Conservation (phyloP, 2,888 invertebrate species). For the Actias luna region DNA sequence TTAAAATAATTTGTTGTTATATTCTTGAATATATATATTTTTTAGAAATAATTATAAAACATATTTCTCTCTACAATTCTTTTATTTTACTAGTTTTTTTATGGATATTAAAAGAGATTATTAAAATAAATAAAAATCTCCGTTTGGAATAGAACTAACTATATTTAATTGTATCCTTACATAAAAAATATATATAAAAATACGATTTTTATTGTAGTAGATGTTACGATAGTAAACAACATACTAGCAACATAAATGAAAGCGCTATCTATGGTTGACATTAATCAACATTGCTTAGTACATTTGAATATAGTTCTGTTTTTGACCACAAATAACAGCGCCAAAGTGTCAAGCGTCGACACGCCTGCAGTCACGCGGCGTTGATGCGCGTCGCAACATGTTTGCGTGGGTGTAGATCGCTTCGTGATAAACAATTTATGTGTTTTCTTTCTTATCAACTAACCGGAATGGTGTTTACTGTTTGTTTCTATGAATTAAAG, state of each 20-base stretch:
- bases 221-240: slow-evolving; percentile 17
- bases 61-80: too few species aligned
- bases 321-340: slow-evolving; percentile 48
- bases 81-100: too few species aligned
- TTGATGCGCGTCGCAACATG: slow-evolving; percentile 77
- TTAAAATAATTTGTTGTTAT: neutral
- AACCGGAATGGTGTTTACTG: slow-evolving; percentile 54
- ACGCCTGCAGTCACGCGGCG: slow-evolving; percentile 80
- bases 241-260: slow-evolving; percentile 14
- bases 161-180: neutral
- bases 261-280: slow-evolving; percentile 58
- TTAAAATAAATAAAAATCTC: neutral
- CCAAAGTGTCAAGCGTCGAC: slow-evolving; percentile 73
- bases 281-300: slow-evolving; percentile 24
- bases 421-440: slow-evolving; percentile 65
- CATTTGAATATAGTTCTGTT: slow-evolving; percentile 36
- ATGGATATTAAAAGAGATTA: too few species aligned
- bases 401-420: slow-evolving; percentile 75
- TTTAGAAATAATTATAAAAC: too few species aligned
- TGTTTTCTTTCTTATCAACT: slow-evolving; percentile 68
- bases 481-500: slow-evolving; percentile 41
- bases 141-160: neutral
- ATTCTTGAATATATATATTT: too few species aligned
- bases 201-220: neutral
- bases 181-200: neutral